phyloP scores from a whole-genome alignment of 2,888 invertebrate species.

The Nephrotoma flavescens region DNA sequence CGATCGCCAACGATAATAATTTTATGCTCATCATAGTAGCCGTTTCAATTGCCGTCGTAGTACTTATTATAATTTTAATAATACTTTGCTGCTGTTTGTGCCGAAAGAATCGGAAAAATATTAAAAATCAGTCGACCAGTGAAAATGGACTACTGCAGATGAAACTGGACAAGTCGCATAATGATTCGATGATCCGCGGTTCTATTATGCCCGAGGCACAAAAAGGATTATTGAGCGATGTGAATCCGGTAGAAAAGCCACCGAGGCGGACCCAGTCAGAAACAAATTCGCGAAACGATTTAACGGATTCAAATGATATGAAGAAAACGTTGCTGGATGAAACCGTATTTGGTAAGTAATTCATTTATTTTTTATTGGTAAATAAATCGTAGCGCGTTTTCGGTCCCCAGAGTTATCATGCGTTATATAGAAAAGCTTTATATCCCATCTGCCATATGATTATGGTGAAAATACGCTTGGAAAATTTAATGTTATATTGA shows the following conservation, averaged over 20 bases:
- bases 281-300: slow-evolving; percentile 47
- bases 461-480: not conserved
- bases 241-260: slow-evolving; percentile 73
- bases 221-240: slow-evolving; percentile 68
- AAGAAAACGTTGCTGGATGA: slow-evolving; percentile 71
- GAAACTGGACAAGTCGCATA: slow-evolving; percentile 39
- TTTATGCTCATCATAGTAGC: not conserved
- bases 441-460: not conserved
- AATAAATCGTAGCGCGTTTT: too few species aligned
- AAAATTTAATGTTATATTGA: not conserved
- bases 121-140: slow-evolving; percentile 33
- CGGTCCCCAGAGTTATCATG: not conserved
- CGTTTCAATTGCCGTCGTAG: not conserved
- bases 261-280: slow-evolving; percentile 63
- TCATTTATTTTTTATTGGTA: not conserved
- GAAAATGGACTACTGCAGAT: slow-evolving; percentile 28
- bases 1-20: not conserved
- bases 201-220: slow-evolving; percentile 71
- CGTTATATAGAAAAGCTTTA: not conserved
- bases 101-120: slow-evolving; percentile 37
- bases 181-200: slow-evolving; percentile 54
- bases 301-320: slow-evolving; percentile 67
- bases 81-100: slow-evolving; percentile 36
- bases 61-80: slow-evolving; percentile 37
- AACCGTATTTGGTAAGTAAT: slow-evolving; percentile 56